Evolutionary conservation across 2,888 invertebrate genomes (phyloP), one percentile per base, ranked within the genome.

Genomic region (Phyllotreta cruciferae): DNA sequence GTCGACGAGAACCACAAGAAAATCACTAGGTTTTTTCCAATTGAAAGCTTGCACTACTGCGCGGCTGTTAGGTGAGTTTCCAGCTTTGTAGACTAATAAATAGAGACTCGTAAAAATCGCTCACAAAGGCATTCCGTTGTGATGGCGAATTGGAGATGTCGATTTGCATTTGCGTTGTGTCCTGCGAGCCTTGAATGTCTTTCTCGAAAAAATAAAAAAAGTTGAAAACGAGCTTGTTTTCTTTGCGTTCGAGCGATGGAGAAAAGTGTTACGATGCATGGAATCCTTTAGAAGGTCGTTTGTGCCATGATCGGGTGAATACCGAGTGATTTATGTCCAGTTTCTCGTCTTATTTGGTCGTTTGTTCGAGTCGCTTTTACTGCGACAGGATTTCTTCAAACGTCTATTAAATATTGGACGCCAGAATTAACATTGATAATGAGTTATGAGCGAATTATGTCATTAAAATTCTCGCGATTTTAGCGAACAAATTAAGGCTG

Each of bases 1-100:
- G 93, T 97, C 37, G 97, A 97, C 80, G 97, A 97, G 82, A 92
- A 94, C 79, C 91, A 94, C 66, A 93, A 95, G 81, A 91, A 95
- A 80, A 93, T 97, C 69, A 95, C 96, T 44, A 86, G 96, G 74
- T 97, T 98, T 84, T 97, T 97, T 80, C 96, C 96, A 3, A 97
- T 98, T 73, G 94, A 96, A 77, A 91, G 94, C 66, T 83, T 97
- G 74, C 97, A 97, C 78, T 98, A 98, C 78, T 96, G 96, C 81
- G 97, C 97, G 9, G 96, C 96, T 34, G 95, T 97, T 62, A 88
- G 96, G 72, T 94, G 92, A 81, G 94, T 54, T 34, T 34, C n/a
- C n/a, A n/a, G n/a, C n/a, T n/a, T n/a, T n/a, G n/a, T 14, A 24
- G 10, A 34, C 6, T 8, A 36, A 37, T 57, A 14, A 38, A 11